A percentile compares a stretch with the other conserved stretches of the same genome.
phyloP scores from a whole-genome alignment of 2,888 invertebrate species.

The Disparrhopalites patrizii region DNA sequence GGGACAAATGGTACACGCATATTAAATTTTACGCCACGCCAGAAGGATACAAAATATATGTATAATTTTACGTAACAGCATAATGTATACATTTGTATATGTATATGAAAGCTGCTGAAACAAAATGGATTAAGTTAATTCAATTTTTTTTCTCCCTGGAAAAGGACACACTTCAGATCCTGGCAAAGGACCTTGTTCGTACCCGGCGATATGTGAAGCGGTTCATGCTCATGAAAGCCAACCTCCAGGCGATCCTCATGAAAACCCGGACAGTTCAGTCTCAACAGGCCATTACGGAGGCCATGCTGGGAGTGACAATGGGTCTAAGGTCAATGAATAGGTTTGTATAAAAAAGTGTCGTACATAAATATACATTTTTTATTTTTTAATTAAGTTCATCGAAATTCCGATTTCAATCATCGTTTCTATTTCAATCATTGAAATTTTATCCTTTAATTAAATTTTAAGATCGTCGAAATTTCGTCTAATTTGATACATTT shows the following conservation, averaged over 20 bases:
- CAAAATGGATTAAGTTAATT: background rate
- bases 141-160: conserved; percentile 24
- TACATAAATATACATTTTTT: no score
- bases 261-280: conserved; percentile 60
- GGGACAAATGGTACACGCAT: conserved; percentile 57
- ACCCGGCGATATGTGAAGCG: conserved; percentile 60
- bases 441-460: background rate
- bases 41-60: background rate
- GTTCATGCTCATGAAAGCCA: conserved; percentile 61
- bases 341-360: conserved; percentile 49
- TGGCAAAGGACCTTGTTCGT: conserved; percentile 62
- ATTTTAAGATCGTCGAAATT: background rate
- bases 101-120: background rate
- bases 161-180: conserved; percentile 61
- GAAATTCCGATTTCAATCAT: no score
- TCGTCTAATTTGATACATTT: background rate
- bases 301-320: conserved; percentile 61
- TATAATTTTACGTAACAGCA: background rate
- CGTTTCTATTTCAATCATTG: background rate
- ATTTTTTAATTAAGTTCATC: no score
- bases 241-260: conserved; percentile 60
- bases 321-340: conserved; percentile 61
- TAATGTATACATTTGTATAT: background rate
- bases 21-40: no score
- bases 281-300: conserved; percentile 61